Evolutionary conservation across 92 coral and sea anemone species (phyloP), one percentile per base, ranked within the genome.

Genomic region (Umimayanthus kanabou): DNA sequence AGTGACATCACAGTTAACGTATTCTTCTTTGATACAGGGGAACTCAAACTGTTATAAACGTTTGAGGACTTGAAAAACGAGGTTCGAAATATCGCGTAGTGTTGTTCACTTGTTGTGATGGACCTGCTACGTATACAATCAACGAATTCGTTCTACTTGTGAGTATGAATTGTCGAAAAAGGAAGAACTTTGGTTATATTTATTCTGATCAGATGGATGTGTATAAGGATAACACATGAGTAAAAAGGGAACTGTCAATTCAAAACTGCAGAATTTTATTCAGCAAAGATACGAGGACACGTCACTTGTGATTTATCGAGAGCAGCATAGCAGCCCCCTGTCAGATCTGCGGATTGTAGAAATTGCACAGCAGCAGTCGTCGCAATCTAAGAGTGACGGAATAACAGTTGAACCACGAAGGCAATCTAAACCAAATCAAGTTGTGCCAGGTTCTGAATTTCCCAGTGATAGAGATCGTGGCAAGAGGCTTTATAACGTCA

Each of bases 221-320:
- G 45, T 70, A 67, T 11, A 47, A 43, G 77, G 77, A 39, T 3
- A 70, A 28, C 86, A 82, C 29, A 91, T 91, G 89, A 80, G 87
- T 85, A 84, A 71, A 45, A 88, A 73, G 89, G 79, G 37, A 64
- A 88, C 84, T 57, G 28, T 70, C 9, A 76, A 72, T 49, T 80
- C 93, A 65, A 89, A 91, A 85, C 77, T 88, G 42, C 93, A 94
- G 85, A 88, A 89, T 58, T 79, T 40, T 42, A 94, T 94, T 83
- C 93, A 86, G 81, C 90, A 92, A 86, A 88, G 96, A 72, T 94
- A 94, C 86, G 90, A 94, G 61, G 96, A 94, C 81, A 92, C 94
- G 9, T 91, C 96, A 30, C 87, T 90, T 42, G 85, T 82, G 39
- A 94, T 92, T 74, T 88, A 88, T 75, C 92, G 89, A 39, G 81